Conservation (phyloP, 2,888 invertebrate genomes). For the Orthonychiurus folsomi region DNA sequence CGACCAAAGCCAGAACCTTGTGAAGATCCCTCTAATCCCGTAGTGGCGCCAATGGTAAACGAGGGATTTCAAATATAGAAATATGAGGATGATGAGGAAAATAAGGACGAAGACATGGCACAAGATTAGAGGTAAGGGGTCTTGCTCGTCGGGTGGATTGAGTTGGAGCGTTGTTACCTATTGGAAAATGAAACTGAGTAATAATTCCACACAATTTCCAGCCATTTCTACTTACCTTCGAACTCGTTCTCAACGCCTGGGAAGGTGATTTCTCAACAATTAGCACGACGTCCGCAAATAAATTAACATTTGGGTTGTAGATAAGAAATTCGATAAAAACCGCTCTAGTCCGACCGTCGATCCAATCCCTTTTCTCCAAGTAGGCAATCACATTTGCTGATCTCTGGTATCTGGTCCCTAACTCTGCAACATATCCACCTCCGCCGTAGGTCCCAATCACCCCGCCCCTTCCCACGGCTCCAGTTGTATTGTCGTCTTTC, state of each 20-base stretch:
- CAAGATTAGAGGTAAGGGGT: neutral
- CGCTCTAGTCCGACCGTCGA: conserved; percentile 26
- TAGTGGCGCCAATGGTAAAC: conserved; percentile 8
- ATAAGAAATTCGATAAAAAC: conserved; percentile 27
- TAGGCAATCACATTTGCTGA: conserved; percentile 19
- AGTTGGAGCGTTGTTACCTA: too few species aligned
- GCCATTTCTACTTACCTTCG: conserved; percentile 17
- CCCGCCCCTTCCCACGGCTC: conserved; percentile 16
- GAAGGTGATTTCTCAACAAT: conserved; percentile 23
- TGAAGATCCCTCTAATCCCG: conserved; percentile 3
- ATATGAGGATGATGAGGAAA: neutral
- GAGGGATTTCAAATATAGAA: neutral
- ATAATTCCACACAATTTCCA: too few species aligned
- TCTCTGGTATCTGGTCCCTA: conserved; percentile 20
- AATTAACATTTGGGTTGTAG: conserved; percentile 25
- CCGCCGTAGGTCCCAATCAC: conserved; percentile 23
- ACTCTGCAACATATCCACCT: conserved; percentile 27
- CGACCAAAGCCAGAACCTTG: conserved; percentile 22
- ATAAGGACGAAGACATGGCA: neutral
- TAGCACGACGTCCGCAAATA: conserved; percentile 25
- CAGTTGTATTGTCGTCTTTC: conserved; percentile 2
- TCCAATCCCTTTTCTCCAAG: conserved; percentile 20
- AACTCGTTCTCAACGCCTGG: conserved; percentile 15
- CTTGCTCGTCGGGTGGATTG: neutral
- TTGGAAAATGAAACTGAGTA: too few species aligned